phyloP scores from a whole-genome alignment of 2,113 vertebrate genomes.

The Polyodon spathula region DNA sequence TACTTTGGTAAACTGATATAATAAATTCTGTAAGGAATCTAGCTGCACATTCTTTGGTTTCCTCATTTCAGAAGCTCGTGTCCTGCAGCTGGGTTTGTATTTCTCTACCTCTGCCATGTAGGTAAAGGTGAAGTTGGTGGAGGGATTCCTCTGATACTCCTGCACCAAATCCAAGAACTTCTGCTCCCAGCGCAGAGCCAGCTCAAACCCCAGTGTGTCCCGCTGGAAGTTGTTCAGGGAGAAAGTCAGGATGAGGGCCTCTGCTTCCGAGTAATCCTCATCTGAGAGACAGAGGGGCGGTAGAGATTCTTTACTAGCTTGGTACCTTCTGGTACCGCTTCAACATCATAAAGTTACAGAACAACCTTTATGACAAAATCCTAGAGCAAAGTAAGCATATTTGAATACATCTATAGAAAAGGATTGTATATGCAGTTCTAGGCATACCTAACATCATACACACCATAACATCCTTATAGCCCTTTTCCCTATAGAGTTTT shows the following conservation, averaged over 20 bases:
- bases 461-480: too few species aligned
- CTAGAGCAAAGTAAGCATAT: too few species aligned
- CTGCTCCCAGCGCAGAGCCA: slow-evolving; percentile 70
- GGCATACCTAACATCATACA: too few species aligned
- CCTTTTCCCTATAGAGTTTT: too few species aligned
- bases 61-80: background rate
- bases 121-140: slow-evolving; percentile 55
- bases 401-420: too few species aligned
- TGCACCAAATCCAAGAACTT: slow-evolving; percentile 64
- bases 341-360: too few species aligned
- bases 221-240: slow-evolving; percentile 77
- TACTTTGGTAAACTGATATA: too few species aligned
- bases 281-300: slow-evolving; percentile 39
- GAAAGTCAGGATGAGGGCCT: slow-evolving; percentile 80
- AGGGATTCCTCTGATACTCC: slow-evolving; percentile 55
- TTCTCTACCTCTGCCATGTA: slow-evolving; percentile 81
- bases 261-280: slow-evolving; percentile 59
- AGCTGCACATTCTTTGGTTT: background rate
- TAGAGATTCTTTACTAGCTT: too few species aligned
- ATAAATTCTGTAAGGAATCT: background rate
- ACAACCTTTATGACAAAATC: too few species aligned
- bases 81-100: background rate
- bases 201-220: slow-evolving; percentile 46
- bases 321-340: too few species aligned
- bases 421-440: too few species aligned